These are phyloP conservation scores for Amphibalanus amphitrite DNA, from an alignment of 1,140 invertebrate genomes.

Conservation along the genomic window DNA sequence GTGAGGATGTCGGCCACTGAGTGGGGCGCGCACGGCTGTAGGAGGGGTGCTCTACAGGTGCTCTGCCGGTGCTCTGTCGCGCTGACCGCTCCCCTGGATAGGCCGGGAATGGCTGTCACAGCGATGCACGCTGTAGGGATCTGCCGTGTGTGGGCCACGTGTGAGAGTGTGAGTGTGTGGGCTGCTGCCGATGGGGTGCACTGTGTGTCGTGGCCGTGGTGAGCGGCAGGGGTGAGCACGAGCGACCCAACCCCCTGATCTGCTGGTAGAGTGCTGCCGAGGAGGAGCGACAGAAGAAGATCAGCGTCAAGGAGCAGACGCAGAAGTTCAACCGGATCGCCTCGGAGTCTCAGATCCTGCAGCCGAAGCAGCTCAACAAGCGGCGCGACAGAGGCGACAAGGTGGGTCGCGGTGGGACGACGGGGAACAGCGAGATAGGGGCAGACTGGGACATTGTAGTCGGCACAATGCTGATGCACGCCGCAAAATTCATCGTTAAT, in stretches of 20 bases:
- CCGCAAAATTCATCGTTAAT: too few species aligned
- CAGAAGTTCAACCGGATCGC: constrained; percentile 83
- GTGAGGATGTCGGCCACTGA: constrained; percentile 8
- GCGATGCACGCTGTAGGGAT: too few species aligned
- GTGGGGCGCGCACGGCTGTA: neutral
- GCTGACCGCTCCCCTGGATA: neutral
- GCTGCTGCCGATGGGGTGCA: too few species aligned
- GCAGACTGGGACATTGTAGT: too few species aligned
- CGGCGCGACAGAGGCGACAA: neutral
- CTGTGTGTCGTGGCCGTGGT: neutral
- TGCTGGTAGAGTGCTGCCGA: constrained; percentile 15
- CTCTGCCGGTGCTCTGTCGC: neutral
- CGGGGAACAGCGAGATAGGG: too few species aligned
- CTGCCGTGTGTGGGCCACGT: neutral
- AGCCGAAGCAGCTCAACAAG: neutral
- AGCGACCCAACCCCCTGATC: constrained; percentile 8
- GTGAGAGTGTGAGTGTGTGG: neutral
- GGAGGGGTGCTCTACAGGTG: too few species aligned
- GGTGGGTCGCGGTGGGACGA: neutral
- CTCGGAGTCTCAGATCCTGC: constrained; percentile 33
- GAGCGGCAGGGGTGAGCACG: constrained; percentile 8
- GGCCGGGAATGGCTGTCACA: neutral
- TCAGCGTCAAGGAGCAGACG: constrained; percentile 78
- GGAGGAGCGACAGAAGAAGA: constrained; percentile 30
- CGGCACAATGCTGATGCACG: too few species aligned